Evolutionary conservation across 1,140 invertebrate genomes (phyloP).

Genomic region (Cotesia glomerata): DNA sequence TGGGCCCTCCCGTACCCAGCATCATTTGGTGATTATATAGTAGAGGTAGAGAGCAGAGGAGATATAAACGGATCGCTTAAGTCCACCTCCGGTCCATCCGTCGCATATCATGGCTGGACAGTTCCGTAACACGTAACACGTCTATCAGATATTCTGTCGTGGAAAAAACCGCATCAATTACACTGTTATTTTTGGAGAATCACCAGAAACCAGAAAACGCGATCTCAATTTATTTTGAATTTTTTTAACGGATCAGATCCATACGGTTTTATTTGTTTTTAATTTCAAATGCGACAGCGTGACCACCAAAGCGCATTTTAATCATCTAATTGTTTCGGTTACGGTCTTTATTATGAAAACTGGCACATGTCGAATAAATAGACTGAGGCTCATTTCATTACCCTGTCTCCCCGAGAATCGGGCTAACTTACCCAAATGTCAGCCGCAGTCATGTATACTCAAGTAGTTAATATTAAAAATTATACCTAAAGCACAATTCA

Average conservation of each 20-base stretch:
- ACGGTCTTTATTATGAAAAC: conserved; percentile 26
- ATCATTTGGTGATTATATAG: background rate
- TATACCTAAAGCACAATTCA: no score
- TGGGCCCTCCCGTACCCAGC: background rate
- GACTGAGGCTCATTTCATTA: background rate
- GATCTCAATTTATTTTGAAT: background rate
- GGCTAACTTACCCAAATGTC: background rate
- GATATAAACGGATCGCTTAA: no score
- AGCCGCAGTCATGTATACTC: no score
- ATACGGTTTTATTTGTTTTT: conserved; percentile 5
- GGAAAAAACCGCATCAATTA: conserved; percentile 31
- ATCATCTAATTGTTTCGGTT: conserved; percentile 51
- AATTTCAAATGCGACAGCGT: conserved; percentile 24
- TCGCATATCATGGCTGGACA: conserved; percentile 24
- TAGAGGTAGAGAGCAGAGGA: background rate
- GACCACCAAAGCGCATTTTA: conserved; percentile 45
- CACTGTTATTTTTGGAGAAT: conserved; percentile 7
- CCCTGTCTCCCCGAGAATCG: background rate
- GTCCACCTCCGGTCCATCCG: conserved; percentile 14
- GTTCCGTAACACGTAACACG: background rate
- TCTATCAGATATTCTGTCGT: conserved; percentile 5
- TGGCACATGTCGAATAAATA: conserved; percentile 9
- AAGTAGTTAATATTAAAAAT: no score
- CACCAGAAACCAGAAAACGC: background rate
- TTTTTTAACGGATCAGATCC: background rate